Evolutionary conservation across 2,888 invertebrate species (phyloP).

Genomic region (Brachyptera putata): DNA sequence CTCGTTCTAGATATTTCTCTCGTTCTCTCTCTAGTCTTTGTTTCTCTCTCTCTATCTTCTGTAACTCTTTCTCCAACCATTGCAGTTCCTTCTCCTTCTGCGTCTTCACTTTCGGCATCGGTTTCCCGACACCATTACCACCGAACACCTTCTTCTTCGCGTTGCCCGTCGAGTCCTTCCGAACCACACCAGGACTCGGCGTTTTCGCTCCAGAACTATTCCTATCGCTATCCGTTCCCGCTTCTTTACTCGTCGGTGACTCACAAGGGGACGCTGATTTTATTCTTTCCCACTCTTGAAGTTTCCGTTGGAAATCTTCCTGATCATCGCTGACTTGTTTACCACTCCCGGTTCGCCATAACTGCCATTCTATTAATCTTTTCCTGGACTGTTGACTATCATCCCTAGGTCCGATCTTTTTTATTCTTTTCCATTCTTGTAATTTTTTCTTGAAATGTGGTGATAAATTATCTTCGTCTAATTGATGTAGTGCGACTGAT

Average conservation of each 20-base stretch:
- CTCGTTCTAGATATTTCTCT: constrained; percentile 60
- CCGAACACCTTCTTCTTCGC: constrained; percentile 37
- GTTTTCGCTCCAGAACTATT: constrained; percentile 42
- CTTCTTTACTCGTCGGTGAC: constrained; percentile 41
- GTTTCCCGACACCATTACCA: constrained; percentile 40
- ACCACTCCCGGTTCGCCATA: constrained; percentile 31
- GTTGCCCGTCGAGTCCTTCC: constrained; percentile 37
- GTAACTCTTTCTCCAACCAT: constrained; percentile 56
- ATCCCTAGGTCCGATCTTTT: constrained; percentile 45
- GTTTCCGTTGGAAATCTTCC: constrained; percentile 44
- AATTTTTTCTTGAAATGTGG: constrained; percentile 79
- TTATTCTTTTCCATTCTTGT: constrained; percentile 79
- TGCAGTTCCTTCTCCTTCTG: constrained; percentile 51
- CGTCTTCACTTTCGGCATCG: constrained; percentile 37
- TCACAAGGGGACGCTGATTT: constrained; percentile 60
- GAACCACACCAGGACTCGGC: constrained; percentile 43
- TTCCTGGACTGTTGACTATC: constrained; percentile 40
- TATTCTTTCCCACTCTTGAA: constrained; percentile 74
- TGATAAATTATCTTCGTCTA: constrained; percentile 64
- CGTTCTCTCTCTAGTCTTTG: constrained; percentile 56
- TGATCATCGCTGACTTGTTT: constrained; percentile 37
- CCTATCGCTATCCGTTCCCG: constrained; percentile 11
- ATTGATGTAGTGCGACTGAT: constrained; percentile 8
- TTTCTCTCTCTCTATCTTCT: constrained; percentile 58
- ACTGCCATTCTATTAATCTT: constrained; percentile 54